A percentile compares a stretch with the other conserved stretches of the same genome.
These are phyloP conservation scores for Campoplex capitator DNA, from an alignment of 2,888 invertebrate genomes.

Conservation along the genomic window DNA sequence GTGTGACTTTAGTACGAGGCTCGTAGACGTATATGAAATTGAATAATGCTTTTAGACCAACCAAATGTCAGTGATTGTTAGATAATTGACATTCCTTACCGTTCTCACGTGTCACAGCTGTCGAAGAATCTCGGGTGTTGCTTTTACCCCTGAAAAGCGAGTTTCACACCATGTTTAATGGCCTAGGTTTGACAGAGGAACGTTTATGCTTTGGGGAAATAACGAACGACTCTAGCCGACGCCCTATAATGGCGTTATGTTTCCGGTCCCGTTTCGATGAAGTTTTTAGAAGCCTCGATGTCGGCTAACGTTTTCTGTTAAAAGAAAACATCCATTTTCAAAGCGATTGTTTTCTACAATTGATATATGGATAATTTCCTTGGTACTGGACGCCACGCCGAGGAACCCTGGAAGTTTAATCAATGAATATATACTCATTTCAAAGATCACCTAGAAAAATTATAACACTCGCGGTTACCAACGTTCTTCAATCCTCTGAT, in stretches of 20 bases:
- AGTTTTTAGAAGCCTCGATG: conserved; percentile 54
- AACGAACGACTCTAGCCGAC: conserved; percentile 35
- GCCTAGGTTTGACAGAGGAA: conserved; percentile 9
- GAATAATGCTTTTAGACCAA: not conserved
- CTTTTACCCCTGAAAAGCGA: conserved; percentile 29
- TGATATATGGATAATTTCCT: not conserved
- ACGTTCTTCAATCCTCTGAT: not conserved
- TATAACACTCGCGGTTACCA: not conserved
- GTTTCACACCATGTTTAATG: conserved; percentile 7
- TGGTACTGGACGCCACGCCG: not conserved
- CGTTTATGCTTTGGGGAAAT: conserved; percentile 23
- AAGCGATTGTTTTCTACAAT: not conserved
- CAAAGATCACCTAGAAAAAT: not conserved
- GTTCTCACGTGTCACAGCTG: conserved; percentile 54
- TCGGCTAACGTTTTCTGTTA: conserved; percentile 33
- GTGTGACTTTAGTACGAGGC: conserved; percentile 1
- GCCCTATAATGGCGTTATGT: conserved; percentile 56
- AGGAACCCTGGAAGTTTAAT: not conserved
- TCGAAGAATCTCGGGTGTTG: conserved; percentile 51
- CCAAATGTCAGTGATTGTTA: conserved; percentile 5
- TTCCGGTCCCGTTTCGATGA: conserved; percentile 63
- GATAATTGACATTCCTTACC: conserved; percentile 26
- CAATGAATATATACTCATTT: not conserved
- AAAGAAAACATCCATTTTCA: conserved; percentile 17
- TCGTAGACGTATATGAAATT: not conserved